A percentile compares a stretch with the other conserved stretches of the same genome.
phyloP scores from a whole-genome alignment of 2,113 vertebrate species.

The Bettongia penicillata region DNA sequence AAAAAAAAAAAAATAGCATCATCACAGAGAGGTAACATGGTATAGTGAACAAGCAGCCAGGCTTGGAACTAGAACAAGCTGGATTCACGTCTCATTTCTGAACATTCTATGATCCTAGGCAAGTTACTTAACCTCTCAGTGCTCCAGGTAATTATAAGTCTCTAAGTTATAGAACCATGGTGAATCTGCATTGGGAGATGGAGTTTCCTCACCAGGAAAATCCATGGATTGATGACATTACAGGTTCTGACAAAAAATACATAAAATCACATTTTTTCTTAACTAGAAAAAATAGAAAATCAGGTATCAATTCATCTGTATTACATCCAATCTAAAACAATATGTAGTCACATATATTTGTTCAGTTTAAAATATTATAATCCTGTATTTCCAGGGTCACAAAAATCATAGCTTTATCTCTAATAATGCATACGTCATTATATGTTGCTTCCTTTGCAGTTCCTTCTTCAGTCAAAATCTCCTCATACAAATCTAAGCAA shows the following conservation, averaged over 20 bases:
- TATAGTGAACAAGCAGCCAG: neutral
- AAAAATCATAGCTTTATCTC: neutral
- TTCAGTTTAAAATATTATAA: constrained; percentile 7
- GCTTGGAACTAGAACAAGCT: neutral
- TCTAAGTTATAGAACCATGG: neutral
- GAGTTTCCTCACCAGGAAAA: neutral
- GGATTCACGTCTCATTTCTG: neutral
- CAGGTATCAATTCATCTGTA: constrained; percentile 52
- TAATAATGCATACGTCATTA: constrained; percentile 85
- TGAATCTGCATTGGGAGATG: neutral
- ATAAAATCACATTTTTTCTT: constrained; percentile 47
- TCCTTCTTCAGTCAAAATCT: constrained; percentile 93
- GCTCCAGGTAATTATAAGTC: neutral
- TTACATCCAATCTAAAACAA: constrained; percentile 38
- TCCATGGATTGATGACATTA: neutral
- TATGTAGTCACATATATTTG: constrained; percentile 37
- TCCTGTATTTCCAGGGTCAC: neutral
- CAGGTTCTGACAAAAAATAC: neutral
- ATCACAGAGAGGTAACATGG: neutral
- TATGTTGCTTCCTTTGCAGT: constrained; percentile 90
- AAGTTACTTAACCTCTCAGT: neutral
- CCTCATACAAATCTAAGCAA: constrained; percentile 95
- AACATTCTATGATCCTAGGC: neutral
- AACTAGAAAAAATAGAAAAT: constrained; percentile 43
- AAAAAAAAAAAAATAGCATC: neutral